These are phyloP conservation scores for Nomada ruficornis DNA, from an alignment of 2,888 invertebrate genomes.

Conservation along the genomic window DNA sequence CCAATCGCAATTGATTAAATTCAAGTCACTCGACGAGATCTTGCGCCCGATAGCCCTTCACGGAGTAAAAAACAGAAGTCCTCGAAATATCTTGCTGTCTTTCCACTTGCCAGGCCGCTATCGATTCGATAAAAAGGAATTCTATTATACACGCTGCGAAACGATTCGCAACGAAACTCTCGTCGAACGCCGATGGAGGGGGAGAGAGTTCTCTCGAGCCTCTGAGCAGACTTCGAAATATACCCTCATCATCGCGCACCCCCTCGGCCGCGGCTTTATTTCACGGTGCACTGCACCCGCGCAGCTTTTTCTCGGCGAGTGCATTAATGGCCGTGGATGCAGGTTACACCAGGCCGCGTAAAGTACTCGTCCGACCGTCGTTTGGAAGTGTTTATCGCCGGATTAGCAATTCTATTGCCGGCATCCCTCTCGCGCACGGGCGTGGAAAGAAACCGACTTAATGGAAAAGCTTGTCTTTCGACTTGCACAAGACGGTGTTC, in stretches of 20 bases:
- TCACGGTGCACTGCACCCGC: slow-evolving; percentile 51
- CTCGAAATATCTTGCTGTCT: no score
- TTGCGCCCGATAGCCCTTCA: no score
- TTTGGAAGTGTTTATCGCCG: slow-evolving; percentile 78
- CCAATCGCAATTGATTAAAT: no score
- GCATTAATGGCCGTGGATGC: slow-evolving; percentile 63
- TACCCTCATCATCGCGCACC: slow-evolving; percentile 38
- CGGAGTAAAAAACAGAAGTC: no score
- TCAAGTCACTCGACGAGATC: no score
- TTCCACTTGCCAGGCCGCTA: no score
- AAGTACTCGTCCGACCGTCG: slow-evolving; percentile 62
- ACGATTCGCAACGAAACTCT: slow-evolving; percentile 1
- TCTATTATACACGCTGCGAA: not conserved
- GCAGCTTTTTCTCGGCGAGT: slow-evolving; percentile 52
- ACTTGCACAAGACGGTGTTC: slow-evolving; percentile 12
- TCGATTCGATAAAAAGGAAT: not conserved
- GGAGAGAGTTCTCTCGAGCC: not conserved
- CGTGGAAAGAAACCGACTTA: slow-evolving; percentile 49
- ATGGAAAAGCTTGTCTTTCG: slow-evolving; percentile 59
- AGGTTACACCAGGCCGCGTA: slow-evolving; percentile 58
- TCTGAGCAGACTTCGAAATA: slow-evolving; percentile 22
- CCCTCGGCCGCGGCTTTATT: slow-evolving; percentile 46
- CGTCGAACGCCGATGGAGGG: slow-evolving; percentile 13
- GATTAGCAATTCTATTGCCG: slow-evolving; percentile 81
- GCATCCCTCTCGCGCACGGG: slow-evolving; percentile 48